Percentiles rank a stretch among this genome's conserved stretches.
These are phyloP conservation scores for Brachypteracias leptosomus DNA, from an alignment of 2,113 vertebrate species.

Conservation along the genomic window DNA sequence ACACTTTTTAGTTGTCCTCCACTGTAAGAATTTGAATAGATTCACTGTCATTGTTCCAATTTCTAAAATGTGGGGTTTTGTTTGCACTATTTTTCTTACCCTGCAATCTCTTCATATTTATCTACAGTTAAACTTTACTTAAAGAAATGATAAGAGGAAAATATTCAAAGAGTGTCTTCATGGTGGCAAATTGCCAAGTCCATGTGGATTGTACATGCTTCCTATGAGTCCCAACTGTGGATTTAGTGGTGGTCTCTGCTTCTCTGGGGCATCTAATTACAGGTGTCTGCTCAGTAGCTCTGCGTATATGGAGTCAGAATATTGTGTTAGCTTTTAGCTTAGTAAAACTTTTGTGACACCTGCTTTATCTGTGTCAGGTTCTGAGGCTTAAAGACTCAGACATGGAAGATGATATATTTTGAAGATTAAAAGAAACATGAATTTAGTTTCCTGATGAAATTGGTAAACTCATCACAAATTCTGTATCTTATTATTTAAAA, in stretches of 20 bases:
- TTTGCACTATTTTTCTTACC: neutral
- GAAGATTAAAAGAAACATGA: neutral
- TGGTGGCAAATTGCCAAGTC: neutral
- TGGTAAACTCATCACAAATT: neutral
- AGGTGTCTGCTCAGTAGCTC: neutral
- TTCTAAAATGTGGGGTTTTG: neutral
- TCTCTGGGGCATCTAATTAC: neutral
- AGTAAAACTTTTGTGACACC: neutral
- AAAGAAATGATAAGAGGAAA: neutral
- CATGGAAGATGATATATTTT: neutral
- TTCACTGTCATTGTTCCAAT: neutral
- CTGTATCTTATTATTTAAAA: neutral
- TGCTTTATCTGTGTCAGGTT: neutral
- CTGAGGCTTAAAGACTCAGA: neutral
- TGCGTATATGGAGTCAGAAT: rapidly evolving
- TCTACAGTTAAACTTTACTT: neutral
- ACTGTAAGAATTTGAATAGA: neutral
- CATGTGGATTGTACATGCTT: neutral
- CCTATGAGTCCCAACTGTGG: neutral
- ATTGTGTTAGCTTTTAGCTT: neutral
- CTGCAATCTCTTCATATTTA: neutral
- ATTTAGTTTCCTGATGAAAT: neutral
- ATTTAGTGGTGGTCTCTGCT: neutral
- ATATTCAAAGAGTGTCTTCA: neutral
- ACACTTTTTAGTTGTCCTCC: neutral